These are phyloP conservation scores for Halcyon smyrnensis DNA, from an alignment of 2,797 vertebrate species.

Conservation along the genomic window DNA sequence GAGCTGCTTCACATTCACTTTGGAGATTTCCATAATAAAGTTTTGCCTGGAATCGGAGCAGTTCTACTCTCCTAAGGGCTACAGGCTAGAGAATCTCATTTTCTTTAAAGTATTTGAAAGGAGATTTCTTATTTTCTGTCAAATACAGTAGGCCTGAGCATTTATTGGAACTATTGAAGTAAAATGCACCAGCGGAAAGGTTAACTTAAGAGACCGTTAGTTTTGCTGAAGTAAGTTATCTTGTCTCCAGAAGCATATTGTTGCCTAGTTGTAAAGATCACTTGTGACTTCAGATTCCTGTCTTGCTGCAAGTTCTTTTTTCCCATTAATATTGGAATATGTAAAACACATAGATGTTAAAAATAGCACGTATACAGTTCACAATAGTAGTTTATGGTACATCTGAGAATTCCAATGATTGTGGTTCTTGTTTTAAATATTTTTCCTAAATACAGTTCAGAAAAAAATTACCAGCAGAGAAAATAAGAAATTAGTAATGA, in stretches of 20 bases:
- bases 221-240: neutral
- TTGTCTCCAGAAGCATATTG: neutral
- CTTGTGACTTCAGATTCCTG: neutral
- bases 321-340: neutral
- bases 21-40: slow-evolving; percentile 37
- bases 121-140: neutral
- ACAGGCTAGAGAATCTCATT: neutral
- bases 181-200: neutral
- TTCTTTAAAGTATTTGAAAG: slow-evolving; percentile 12
- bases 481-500: neutral
- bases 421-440: neutral
- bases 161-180: neutral
- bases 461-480: neutral
- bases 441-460: neutral
- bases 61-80: neutral
- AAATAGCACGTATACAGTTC: neutral
- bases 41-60: neutral
- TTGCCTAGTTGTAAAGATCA: neutral
- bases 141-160: neutral
- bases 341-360: neutral
- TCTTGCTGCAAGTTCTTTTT: neutral
- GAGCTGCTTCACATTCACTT: slow-evolving; percentile 26
- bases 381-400: neutral
- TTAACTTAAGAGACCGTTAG: neutral
- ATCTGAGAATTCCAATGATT: neutral